These are phyloP conservation scores for Antitype chi DNA, from an alignment of 2,888 invertebrate species.

Conservation along the genomic window DNA sequence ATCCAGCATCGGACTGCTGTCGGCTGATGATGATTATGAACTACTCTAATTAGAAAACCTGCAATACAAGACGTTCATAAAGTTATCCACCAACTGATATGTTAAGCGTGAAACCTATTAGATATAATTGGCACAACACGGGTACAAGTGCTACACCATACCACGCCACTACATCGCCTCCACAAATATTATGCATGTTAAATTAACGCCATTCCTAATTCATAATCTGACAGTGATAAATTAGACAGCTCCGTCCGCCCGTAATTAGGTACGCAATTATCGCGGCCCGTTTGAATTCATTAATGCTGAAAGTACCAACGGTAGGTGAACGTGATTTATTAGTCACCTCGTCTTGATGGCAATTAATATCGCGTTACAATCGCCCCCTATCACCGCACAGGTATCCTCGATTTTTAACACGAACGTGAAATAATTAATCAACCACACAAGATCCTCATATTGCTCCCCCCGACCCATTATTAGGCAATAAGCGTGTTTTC, in stretches of 20 bases:
- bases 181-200: slow-evolving; percentile 89
- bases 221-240: slow-evolving; percentile 90
- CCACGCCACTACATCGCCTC: slow-evolving; percentile 72
- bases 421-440: slow-evolving; percentile 82
- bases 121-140: slow-evolving; percentile 29
- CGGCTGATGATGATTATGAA: too few species aligned
- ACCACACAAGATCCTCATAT: slow-evolving; percentile 80
- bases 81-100: slow-evolving; percentile 4
- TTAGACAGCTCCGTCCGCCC: slow-evolving; percentile 85
- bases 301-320: slow-evolving; percentile 83
- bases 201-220: slow-evolving; percentile 89
- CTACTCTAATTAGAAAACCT: background rate
- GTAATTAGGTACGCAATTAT: slow-evolving; percentile 90
- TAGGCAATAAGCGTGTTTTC: slow-evolving; percentile 86
- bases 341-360: slow-evolving; percentile 81
- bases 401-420: slow-evolving; percentile 74
- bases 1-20: too few species aligned
- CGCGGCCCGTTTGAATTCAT: slow-evolving; percentile 89
- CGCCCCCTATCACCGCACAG: slow-evolving; percentile 57
- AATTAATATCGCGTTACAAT: slow-evolving; percentile 86
- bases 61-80: background rate
- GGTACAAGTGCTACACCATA: slow-evolving; percentile 66
- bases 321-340: slow-evolving; percentile 87
- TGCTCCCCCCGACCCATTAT: slow-evolving; percentile 83
- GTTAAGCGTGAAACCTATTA: slow-evolving; percentile 1